These are phyloP conservation scores for Lasioglossum morio DNA, from an alignment of 2,888 invertebrate genomes.

Conservation along the genomic window DNA sequence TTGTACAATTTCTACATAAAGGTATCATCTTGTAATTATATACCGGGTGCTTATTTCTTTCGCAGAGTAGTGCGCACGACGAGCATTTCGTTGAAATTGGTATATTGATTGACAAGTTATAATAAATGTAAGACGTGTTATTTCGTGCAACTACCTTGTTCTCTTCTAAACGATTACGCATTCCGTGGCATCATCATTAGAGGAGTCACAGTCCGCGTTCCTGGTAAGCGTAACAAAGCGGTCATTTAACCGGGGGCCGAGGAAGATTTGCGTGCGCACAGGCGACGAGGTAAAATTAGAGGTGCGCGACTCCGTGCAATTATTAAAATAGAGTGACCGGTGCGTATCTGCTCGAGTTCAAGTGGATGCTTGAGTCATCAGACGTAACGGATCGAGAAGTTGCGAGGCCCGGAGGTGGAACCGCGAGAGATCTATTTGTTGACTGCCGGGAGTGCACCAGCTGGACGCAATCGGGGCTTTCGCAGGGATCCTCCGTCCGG, in stretches of 20 bases:
- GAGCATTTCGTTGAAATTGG: too few species aligned
- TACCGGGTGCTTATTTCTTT: too few species aligned
- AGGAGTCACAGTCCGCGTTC: background rate
- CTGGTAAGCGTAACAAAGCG: slow-evolving; percentile 7
- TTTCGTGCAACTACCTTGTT: background rate
- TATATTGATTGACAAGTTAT: too few species aligned
- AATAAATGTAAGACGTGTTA: too few species aligned
- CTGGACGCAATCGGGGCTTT: slow-evolving; percentile 61
- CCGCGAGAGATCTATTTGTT: slow-evolving; percentile 58
- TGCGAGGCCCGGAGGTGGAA: slow-evolving; percentile 43
- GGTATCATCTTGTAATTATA: too few species aligned
- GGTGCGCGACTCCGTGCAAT: slow-evolving; percentile 47
- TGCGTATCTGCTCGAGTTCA: slow-evolving; percentile 10
- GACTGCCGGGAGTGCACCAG: slow-evolving; percentile 52
- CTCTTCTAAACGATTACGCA: background rate
- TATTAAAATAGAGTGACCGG: slow-evolving; percentile 57
- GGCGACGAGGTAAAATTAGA: slow-evolving; percentile 57
- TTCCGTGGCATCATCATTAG: background rate
- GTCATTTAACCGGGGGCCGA: slow-evolving; percentile 12
- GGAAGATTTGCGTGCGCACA: background rate
- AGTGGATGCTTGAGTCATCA: slow-evolving; percentile 47
- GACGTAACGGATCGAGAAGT: slow-evolving; percentile 21
- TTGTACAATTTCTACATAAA: too few species aligned
- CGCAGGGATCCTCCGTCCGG: slow-evolving; percentile 39
- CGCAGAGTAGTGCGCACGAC: too few species aligned